Evolutionary conservation across 2,888 invertebrate species (phyloP).

Genomic region (Dione vanillae): DNA sequence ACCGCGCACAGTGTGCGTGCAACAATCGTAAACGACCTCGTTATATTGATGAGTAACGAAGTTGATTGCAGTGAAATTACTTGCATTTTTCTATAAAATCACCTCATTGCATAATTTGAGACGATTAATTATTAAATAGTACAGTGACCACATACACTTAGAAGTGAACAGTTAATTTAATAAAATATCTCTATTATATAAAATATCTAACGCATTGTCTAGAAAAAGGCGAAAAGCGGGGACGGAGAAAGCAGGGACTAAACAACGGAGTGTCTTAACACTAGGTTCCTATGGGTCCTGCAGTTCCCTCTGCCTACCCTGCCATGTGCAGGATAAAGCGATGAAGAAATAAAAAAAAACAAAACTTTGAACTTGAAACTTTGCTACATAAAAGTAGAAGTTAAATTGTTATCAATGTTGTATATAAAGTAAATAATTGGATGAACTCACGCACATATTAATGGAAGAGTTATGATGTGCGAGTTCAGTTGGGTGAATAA

Average conservation of each 20-base stretch:
- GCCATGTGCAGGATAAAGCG: too few relatives aligned
- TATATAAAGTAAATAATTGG: background rate
- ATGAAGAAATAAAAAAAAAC: too few relatives aligned
- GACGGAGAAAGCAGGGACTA: too few relatives aligned
- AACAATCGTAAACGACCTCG: constrained; percentile 38
- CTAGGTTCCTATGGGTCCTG: too few relatives aligned
- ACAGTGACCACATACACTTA: background rate
- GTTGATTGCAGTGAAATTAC: constrained; percentile 30
- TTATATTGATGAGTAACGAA: constrained; percentile 42
- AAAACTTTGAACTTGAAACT: too few relatives aligned
- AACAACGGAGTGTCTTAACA: too few relatives aligned
- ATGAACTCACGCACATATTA: background rate
- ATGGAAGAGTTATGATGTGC: background rate
- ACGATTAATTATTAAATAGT: background rate
- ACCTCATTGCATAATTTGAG: constrained; percentile 17
- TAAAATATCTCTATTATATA: too few relatives aligned
- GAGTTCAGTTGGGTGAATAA: background rate
- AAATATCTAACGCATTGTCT: too few relatives aligned
- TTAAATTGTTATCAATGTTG: constrained; percentile 5
- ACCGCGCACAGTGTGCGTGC: constrained; percentile 24
- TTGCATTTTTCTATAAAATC: constrained; percentile 35
- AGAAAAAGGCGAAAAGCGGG: too few relatives aligned
- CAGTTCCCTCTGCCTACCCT: too few relatives aligned
- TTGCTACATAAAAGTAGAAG: background rate
- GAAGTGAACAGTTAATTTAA: too few relatives aligned